Evolutionary conservation across 2,888 invertebrate genomes (phyloP).

Genomic region (Petrolisthes manimaculis): DNA sequence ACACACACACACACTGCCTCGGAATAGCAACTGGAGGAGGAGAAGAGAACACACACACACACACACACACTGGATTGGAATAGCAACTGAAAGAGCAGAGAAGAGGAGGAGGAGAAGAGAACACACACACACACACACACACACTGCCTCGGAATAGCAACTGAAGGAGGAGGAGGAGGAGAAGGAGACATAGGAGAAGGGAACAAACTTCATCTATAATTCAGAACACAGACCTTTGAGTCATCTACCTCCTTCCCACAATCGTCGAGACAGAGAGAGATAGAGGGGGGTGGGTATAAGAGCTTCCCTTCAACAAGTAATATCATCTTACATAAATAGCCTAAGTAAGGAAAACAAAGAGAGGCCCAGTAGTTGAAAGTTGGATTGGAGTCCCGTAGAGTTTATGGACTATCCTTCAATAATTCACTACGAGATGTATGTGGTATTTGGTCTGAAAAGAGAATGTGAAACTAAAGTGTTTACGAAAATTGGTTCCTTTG

Average conservation of each 20-base stretch:
- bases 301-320: not conserved
- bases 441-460: too few relatives aligned
- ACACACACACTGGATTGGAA: not conserved
- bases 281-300: not conserved
- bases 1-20: too few relatives aligned
- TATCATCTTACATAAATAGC: not conserved
- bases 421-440: too few relatives aligned
- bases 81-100: not conserved
- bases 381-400: too few relatives aligned
- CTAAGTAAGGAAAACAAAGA: not conserved
- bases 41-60: not conserved
- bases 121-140: not conserved
- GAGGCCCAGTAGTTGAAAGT: too few relatives aligned
- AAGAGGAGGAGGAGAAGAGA: not conserved
- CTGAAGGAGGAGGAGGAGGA: not conserved
- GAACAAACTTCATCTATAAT: too few relatives aligned
- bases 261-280: not conserved
- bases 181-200: not conserved
- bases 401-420: too few relatives aligned
- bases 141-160: not conserved
- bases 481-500: too few relatives aligned
- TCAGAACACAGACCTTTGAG: too few relatives aligned
- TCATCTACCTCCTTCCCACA: too few relatives aligned
- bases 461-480: too few relatives aligned
- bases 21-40: not conserved